Percentiles rank a stretch among this genome's conserved stretches.
Conservation (phyloP, 2,113 vertebrate genomes). For the Motacilla tschutschensis region DNA sequence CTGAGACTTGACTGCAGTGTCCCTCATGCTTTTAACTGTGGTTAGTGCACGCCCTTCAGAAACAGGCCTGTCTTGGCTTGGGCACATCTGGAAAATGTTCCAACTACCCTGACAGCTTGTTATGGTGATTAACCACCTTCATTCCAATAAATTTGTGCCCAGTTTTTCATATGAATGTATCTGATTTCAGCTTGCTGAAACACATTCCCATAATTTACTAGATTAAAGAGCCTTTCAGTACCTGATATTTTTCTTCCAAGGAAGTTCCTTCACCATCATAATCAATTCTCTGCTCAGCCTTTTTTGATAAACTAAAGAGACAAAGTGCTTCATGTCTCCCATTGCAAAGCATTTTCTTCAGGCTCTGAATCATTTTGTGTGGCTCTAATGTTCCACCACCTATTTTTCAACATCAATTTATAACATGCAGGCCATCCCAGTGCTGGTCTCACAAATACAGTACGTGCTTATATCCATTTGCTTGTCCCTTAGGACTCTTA, state of each 20-base stretch:
- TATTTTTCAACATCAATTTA: conserved; percentile 41
- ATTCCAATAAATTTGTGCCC: conserved; percentile 22
- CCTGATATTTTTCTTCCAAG: conserved; percentile 35
- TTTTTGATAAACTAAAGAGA: conserved; percentile 42
- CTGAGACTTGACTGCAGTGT: not conserved
- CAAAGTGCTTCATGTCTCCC: not conserved
- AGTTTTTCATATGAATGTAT: conserved; percentile 31
- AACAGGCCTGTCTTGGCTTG: not conserved
- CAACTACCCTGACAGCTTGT: not conserved
- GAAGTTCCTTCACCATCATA: conserved; percentile 19
- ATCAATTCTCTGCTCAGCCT: conserved; percentile 17
- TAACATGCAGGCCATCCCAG: not conserved
- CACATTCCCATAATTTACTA: conserved; percentile 35
- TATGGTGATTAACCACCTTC: conserved; percentile 44
- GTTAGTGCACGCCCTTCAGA: not conserved
- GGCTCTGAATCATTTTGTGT: conserved; percentile 17
- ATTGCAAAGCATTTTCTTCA: conserved; percentile 39
- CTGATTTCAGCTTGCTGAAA: conserved; percentile 27
- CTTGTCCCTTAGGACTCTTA: not conserved
- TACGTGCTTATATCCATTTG: not conserved
- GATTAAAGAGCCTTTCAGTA: conserved; percentile 50
- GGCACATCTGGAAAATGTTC: conserved; percentile 3
- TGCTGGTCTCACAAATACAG: not conserved
- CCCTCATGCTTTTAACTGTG: not conserved
- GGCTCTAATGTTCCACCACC: conserved; percentile 6